Percentiles rank a stretch among this genome's conserved stretches.
These are phyloP conservation scores for Trachelus troglodyta DNA, from an alignment of 2,888 invertebrate genomes.

Conservation along the genomic window DNA sequence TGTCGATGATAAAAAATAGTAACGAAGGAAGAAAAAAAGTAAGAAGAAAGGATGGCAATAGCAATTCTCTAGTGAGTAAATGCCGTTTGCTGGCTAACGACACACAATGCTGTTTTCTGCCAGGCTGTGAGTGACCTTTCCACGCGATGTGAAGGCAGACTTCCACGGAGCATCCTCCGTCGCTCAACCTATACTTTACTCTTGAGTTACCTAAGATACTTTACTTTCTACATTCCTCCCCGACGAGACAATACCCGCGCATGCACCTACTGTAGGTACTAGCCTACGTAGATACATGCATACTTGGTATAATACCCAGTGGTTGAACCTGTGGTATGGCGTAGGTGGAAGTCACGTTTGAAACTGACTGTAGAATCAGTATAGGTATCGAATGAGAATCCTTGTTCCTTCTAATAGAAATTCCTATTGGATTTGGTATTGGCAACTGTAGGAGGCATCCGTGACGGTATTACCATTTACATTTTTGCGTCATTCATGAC, in stretches of 20 bases:
- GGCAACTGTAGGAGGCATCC: background rate
- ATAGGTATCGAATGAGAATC: background rate
- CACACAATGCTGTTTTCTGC: background rate
- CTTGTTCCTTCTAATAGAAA: background rate
- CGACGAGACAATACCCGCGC: conserved; percentile 57
- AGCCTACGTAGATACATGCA: background rate
- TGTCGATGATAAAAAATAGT: background rate
- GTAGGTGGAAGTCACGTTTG: background rate
- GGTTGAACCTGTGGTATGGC: background rate
- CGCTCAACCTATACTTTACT: conserved; percentile 45
- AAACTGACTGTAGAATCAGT: background rate
- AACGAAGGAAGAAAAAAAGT: background rate
- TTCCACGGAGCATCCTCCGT: conserved; percentile 46
- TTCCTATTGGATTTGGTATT: background rate
- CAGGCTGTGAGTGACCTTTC: conserved; percentile 38
- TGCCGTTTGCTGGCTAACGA: background rate
- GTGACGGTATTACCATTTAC: background rate
- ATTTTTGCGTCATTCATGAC: background rate
- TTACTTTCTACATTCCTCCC: conserved; percentile 64
- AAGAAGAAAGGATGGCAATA: background rate
- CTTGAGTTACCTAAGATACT: conserved; percentile 59
- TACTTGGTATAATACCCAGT: background rate
- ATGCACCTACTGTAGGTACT: conserved; percentile 41
- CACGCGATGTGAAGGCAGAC: conserved; percentile 25
- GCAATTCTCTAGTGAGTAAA: background rate